Percentiles rank a stretch among this genome's conserved stretches.
Conservation (phyloP, 2,797 vertebrate species). For the Cetoscarus ocellatus region DNA sequence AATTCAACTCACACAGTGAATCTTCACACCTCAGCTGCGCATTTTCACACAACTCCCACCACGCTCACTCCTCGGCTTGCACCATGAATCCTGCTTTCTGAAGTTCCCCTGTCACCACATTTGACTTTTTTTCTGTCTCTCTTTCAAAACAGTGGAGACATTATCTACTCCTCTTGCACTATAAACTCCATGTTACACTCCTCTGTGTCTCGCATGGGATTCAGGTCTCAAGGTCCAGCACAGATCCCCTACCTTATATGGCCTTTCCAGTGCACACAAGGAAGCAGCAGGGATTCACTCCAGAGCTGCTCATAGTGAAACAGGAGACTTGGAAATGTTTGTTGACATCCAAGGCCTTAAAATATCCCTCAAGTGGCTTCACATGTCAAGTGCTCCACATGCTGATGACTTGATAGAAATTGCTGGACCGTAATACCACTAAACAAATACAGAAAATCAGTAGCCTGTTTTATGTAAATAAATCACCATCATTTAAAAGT, state of each 20-base stretch:
- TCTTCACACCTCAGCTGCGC: slow-evolving; percentile 26
- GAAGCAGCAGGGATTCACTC: slow-evolving; percentile 32
- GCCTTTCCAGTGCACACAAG: slow-evolving; percentile 32
- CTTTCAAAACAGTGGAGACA: slow-evolving; percentile 19
- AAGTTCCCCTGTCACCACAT: not conserved
- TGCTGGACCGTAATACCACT: not conserved
- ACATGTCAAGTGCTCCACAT: slow-evolving; percentile 21
- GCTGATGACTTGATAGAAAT: not conserved
- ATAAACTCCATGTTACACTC: slow-evolving; percentile 32
- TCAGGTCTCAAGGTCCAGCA: slow-evolving; percentile 66
- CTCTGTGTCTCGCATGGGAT: slow-evolving; percentile 45
- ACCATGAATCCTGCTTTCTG: not conserved
- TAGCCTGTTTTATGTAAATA: slow-evolving; percentile 2
- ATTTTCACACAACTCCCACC: slow-evolving; percentile 25
- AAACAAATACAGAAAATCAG: not conserved
- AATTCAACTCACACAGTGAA: slow-evolving; percentile 39
- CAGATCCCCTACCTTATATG: slow-evolving; percentile 60
- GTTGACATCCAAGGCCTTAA: slow-evolving; percentile 35
- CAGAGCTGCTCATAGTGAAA: slow-evolving; percentile 23
- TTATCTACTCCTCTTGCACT: slow-evolving; percentile 10
- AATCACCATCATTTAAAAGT: not conserved
- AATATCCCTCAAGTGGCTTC: slow-evolving; percentile 25
- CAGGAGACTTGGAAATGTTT: slow-evolving; percentile 28
- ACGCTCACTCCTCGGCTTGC: not conserved
- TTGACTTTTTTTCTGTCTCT: too few species aligned